These are phyloP conservation scores for Oasisia sp. DNA, from an alignment of 2,888 invertebrate genomes.

Conservation along the genomic window DNA sequence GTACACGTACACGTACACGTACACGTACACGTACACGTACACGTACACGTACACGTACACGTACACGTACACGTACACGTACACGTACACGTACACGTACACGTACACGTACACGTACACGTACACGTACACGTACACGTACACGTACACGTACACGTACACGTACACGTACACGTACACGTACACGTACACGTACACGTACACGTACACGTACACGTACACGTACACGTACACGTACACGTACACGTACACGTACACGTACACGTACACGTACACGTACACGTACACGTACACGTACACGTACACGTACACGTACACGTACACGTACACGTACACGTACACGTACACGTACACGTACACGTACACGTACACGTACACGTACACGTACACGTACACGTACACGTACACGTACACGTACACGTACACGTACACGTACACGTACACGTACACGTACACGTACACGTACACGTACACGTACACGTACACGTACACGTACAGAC, in stretches of 20 bases:
- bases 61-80: no score
- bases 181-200: background rate
- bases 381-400: background rate
- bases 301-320: background rate
- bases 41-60: no score
- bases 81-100: no score
- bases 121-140: no score
- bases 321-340: background rate
- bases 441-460: background rate
- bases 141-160: no score
- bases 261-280: background rate
- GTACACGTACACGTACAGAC: background rate
- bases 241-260: no score
- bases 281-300: background rate
- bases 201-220: background rate
- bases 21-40: no score
- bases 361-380: background rate
- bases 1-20: background rate
- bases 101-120: no score
- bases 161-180: no score
- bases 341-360: background rate
- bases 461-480: background rate
- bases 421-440: background rate
- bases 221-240: background rate
- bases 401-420: background rate